Conservation (phyloP, 2,888 invertebrate species). For the Emmelina monodactyla region DNA sequence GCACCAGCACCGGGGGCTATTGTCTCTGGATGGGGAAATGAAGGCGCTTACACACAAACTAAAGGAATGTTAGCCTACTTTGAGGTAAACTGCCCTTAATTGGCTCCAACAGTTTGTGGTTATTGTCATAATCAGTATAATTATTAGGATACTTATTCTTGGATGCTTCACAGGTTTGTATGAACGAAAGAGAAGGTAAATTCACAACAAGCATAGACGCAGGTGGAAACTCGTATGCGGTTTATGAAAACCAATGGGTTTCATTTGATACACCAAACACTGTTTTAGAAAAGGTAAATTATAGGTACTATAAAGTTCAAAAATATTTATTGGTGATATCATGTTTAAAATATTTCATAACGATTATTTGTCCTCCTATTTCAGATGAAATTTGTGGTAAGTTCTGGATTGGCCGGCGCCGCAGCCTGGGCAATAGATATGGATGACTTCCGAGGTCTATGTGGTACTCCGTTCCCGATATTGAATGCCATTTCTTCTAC, state of each 20-base stretch:
- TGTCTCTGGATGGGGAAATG: conserved; percentile 68
- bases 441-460: conserved; percentile 82
- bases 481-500: conserved; percentile 66
- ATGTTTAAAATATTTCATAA: too few relatives aligned
- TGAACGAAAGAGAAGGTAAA: conserved; percentile 62
- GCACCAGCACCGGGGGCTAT: conserved; percentile 64
- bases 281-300: conserved; percentile 69
- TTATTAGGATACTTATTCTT: neutral
- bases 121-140: neutral
- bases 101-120: neutral
- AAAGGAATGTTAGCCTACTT: conserved; percentile 76
- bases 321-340: too few relatives aligned
- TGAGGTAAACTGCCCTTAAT: conserved; percentile 56
- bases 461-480: conserved; percentile 74
- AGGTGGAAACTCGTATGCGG: conserved; percentile 71
- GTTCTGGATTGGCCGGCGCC: conserved; percentile 72
- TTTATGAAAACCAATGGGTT: conserved; percentile 80
- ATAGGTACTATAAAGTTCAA: too few relatives aligned
- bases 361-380: conserved; percentile 15
- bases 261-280: conserved; percentile 77
- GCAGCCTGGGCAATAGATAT: conserved; percentile 77
- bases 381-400: conserved; percentile 70
- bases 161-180: conserved; percentile 58
- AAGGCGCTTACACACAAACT: conserved; percentile 73
- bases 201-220: conserved; percentile 65